These are phyloP conservation scores for Champsocephalus esox DNA, from an alignment of 2,797 vertebrate genomes.

Conservation along the genomic window DNA sequence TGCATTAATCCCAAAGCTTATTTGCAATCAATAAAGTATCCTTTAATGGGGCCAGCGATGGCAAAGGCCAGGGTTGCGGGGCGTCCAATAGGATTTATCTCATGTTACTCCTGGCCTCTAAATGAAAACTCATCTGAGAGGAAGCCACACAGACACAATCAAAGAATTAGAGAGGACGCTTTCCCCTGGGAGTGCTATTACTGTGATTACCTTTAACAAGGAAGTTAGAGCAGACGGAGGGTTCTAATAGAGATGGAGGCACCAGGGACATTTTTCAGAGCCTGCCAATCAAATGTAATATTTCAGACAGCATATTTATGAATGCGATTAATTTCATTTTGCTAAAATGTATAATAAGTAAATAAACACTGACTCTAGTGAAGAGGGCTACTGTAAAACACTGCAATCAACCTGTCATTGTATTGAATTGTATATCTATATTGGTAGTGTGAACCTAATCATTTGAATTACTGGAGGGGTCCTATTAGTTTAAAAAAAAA, in stretches of 20 bases:
- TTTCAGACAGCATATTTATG: constrained; percentile 28
- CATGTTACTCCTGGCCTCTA: constrained; percentile 64
- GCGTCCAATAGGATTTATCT: constrained; percentile 70
- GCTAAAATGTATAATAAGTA: neutral
- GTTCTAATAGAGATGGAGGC: constrained; percentile 26
- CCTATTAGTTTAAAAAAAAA: too few species aligned
- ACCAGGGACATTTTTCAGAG: constrained; percentile 6
- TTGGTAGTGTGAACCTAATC: too few species aligned
- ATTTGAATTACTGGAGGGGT: too few species aligned
- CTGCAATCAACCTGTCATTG: too few species aligned
- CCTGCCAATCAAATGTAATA: neutral
- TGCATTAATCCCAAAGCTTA: constrained; percentile 76
- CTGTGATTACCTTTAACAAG: constrained; percentile 61
- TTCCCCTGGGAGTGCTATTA: constrained; percentile 56
- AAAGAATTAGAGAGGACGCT: constrained; percentile 54
- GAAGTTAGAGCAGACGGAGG: constrained; percentile 18
- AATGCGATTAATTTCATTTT: constrained; percentile 29
- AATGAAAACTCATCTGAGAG: constrained; percentile 69
- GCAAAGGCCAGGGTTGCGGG: constrained; percentile 64
- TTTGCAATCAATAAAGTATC: constrained; percentile 76
- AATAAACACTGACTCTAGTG: too few species aligned
- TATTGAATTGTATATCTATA: too few species aligned
- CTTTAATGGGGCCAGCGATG: constrained; percentile 68
- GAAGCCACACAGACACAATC: constrained; percentile 60
- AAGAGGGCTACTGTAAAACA: too few species aligned